phyloP scores from a whole-genome alignment of 2,797 vertebrate genomes.

The Artibeus lituratus region DNA sequence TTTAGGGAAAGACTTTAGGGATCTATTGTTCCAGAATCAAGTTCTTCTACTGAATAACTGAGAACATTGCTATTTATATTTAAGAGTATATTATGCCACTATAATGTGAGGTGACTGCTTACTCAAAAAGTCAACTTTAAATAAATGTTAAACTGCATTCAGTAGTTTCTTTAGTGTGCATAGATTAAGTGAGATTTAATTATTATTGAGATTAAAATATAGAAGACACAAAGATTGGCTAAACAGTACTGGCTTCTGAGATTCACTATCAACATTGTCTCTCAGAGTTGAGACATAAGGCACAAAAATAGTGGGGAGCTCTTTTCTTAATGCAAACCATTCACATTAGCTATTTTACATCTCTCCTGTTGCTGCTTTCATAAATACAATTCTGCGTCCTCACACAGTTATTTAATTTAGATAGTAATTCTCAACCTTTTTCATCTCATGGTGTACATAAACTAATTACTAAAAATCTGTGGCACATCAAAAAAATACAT shows the following conservation, averaged over 20 bases:
- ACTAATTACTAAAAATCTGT: neutral
- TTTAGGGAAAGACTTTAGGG: neutral
- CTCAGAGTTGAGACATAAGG: neutral
- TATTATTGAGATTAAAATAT: neutral
- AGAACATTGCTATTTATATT: neutral
- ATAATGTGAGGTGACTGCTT: neutral
- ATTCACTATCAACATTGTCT: neutral
- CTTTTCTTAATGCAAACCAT: neutral
- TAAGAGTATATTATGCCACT: neutral
- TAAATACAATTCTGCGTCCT: neutral
- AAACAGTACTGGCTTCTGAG: neutral
- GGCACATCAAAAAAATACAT: neutral
- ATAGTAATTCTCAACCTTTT: neutral
- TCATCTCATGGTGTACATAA: neutral
- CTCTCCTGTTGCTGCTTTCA: neutral
- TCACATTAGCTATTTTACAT: neutral
- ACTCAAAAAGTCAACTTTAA: conserved; percentile 3
- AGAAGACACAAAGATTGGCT: neutral
- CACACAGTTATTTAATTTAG: neutral
- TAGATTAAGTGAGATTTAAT: neutral
- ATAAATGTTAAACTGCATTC: neutral
- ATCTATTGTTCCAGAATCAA: neutral
- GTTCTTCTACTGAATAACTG: neutral
- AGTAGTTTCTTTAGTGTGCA: neutral
- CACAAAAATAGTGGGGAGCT: neutral